phyloP scores from a whole-genome alignment of 2,888 invertebrate genomes.

The Callyntrura guangdongensis region DNA sequence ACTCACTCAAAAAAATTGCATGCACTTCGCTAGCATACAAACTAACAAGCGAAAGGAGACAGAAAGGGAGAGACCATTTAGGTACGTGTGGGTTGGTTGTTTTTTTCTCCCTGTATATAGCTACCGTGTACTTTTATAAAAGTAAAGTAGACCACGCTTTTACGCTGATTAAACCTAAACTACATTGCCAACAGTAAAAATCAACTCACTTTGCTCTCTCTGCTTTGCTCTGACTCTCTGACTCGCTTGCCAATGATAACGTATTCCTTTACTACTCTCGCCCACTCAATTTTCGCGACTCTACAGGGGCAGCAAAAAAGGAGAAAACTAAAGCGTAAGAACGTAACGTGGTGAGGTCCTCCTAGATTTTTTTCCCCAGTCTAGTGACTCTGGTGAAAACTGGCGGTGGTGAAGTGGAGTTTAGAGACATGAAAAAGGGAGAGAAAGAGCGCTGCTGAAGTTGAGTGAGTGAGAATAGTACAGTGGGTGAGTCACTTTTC shows the following conservation, averaged over 20 bases:
- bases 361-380: background rate
- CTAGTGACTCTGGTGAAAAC: slow-evolving; percentile 17
- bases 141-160: slow-evolving; percentile 60
- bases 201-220: background rate
- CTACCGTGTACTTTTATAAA: background rate
- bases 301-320: background rate
- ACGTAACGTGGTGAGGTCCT: slow-evolving; percentile 16
- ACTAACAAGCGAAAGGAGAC: background rate
- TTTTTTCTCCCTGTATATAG: no score
- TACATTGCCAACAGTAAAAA: background rate
- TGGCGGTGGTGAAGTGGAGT: background rate
- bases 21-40: slow-evolving; percentile 16
- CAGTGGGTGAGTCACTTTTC: slow-evolving; percentile 11
- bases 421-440: background rate
- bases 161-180: slow-evolving; percentile 63
- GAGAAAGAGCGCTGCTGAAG: background rate
- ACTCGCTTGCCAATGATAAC: no score
- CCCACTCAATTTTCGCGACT: slow-evolving; percentile 25
- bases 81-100: background rate
- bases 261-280: slow-evolving; percentile 8
- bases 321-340: background rate
- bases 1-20: background rate
- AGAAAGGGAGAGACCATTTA: background rate
- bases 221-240: background rate
- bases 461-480: slow-evolving; percentile 37